Percentiles rank a stretch among this genome's conserved stretches.
Evolutionary conservation across 2,888 invertebrate genomes (phyloP).

Genomic region (Agonopterix heracliana): DNA sequence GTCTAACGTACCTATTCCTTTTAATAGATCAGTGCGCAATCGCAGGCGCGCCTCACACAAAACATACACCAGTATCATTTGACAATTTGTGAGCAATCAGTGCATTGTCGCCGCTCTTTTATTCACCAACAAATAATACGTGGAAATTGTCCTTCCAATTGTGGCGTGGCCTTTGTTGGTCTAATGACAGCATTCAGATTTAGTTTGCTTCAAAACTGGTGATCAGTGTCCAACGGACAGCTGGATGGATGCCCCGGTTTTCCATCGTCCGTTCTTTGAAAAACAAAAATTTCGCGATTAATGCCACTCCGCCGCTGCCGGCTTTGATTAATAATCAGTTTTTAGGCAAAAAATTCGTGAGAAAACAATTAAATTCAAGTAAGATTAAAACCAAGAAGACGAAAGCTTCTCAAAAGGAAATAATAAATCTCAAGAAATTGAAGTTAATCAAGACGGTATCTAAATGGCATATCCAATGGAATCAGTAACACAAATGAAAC

Average conservation of each 20-base stretch:
- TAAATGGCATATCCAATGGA: conserved; percentile 55
- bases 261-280: conserved; percentile 3
- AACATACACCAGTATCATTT: conserved; percentile 72
- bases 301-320: too few species aligned
- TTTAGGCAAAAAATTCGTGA: too few species aligned
- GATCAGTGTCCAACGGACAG: conserved; percentile 55
- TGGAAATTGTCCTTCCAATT: conserved; percentile 72
- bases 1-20: conserved; percentile 25
- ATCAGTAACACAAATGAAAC: conserved; percentile 30
- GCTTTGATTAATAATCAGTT: too few species aligned
- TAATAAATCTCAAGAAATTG: background rate
- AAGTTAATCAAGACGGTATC: background rate
- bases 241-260: conserved; percentile 31
- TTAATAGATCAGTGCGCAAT: conserved; percentile 46
- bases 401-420: background rate
- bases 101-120: conserved; percentile 74
- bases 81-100: conserved; percentile 76
- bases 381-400: background rate
- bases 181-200: conserved; percentile 70
- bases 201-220: conserved; percentile 51
- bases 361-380: too few species aligned
- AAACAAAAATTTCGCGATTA: too few species aligned
- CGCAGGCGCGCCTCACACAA: conserved; percentile 65
- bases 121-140: conserved; percentile 74
- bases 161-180: conserved; percentile 62